phyloP scores from a whole-genome alignment of 2,888 invertebrate species.

The Pristionchus mayeri region DNA sequence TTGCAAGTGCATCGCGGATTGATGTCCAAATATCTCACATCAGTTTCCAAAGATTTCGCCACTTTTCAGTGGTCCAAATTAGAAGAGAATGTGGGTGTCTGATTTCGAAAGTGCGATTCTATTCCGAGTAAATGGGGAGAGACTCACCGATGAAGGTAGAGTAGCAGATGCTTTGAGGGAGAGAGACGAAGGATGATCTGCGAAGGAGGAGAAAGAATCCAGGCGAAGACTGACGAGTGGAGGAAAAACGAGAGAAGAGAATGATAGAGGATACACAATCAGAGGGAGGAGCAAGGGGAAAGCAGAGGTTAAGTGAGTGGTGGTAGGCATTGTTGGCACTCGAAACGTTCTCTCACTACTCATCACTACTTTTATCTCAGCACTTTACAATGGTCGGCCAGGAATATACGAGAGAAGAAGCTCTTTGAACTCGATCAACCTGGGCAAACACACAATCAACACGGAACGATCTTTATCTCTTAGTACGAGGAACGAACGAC shows the following conservation, averaged over 20 bases:
- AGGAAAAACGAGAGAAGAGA: slow-evolving; percentile 2
- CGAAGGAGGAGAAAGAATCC: background rate
- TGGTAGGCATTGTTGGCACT: slow-evolving; percentile 41
- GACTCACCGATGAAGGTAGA: slow-evolving; percentile 37
- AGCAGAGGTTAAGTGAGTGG: slow-evolving; percentile 26
- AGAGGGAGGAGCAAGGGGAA: slow-evolving; percentile 1
- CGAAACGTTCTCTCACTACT: background rate
- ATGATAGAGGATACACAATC: slow-evolving; percentile 34
- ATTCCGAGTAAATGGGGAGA: background rate
- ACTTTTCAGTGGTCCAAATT: background rate
- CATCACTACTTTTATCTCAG: slow-evolving; percentile 25
- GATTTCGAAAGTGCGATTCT: background rate
- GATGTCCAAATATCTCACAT: background rate
- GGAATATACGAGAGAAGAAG: background rate
- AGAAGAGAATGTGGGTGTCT: background rate
- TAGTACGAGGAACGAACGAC: slow-evolving; percentile 22
- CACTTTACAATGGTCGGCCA: slow-evolving; percentile 25
- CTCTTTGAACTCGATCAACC: background rate
- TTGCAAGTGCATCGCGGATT: background rate
- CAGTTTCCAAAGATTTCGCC: background rate
- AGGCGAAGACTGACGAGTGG: background rate
- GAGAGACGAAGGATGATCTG: background rate
- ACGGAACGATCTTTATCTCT: slow-evolving; percentile 41
- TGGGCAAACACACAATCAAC: slow-evolving; percentile 1
- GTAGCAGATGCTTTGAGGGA: slow-evolving; percentile 29